Conservation (phyloP, 2,797 vertebrate species). For the Tolypeutes matacus region DNA sequence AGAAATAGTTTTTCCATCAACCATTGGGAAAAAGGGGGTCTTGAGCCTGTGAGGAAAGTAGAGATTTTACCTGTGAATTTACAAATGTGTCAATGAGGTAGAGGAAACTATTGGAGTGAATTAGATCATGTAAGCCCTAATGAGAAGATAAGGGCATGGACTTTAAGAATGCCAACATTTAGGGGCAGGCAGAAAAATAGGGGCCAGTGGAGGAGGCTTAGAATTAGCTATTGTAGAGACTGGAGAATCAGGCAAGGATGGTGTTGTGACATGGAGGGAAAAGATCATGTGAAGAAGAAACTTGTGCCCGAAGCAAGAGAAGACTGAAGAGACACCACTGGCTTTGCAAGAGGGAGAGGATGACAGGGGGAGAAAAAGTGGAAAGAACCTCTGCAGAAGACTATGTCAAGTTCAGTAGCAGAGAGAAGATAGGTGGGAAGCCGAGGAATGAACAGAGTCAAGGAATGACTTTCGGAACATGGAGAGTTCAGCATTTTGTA, state of each 20-base stretch:
- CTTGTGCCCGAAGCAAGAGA: not conserved
- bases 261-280: not conserved
- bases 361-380: not conserved
- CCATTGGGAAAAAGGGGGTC: not conserved
- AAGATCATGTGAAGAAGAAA: not conserved
- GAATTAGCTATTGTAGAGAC: not conserved
- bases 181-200: not conserved
- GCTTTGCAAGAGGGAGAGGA: not conserved
- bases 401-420: not conserved
- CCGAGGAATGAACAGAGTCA: not conserved
- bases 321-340: not conserved
- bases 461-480: slow-evolving; percentile 20
- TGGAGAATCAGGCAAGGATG: not conserved
- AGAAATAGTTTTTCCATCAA: not conserved
- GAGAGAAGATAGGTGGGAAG: not conserved
- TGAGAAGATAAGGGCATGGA: not conserved
- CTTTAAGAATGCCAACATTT: not conserved
- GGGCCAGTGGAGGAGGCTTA: not conserved
- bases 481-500: not conserved
- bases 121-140: not conserved
- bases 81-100: not conserved
- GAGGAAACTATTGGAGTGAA: not conserved
- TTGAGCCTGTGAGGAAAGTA: not conserved
- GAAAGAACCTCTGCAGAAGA: not conserved
- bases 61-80: not conserved